phyloP scores from a whole-genome alignment of 2,888 invertebrate genomes.

The Phortica magna region DNA sequence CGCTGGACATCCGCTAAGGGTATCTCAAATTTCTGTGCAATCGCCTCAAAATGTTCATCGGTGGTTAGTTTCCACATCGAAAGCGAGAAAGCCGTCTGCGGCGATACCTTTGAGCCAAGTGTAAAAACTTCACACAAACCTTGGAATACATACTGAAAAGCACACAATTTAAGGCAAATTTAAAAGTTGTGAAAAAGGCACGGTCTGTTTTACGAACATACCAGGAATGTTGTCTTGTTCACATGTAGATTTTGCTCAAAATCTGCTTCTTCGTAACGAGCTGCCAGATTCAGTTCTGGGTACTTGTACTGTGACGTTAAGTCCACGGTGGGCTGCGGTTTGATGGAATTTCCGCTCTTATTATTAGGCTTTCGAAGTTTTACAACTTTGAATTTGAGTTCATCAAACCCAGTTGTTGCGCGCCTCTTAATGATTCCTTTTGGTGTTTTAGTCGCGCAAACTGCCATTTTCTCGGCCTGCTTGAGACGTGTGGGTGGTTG shows the following conservation, averaged over 20 bases:
- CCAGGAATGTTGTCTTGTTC: conserved; percentile 72
- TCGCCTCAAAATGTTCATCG: conserved; percentile 76
- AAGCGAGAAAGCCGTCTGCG: conserved; percentile 71
- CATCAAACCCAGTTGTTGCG: too few relatives aligned
- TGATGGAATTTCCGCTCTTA: background rate
- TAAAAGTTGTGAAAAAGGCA: conserved; percentile 22
- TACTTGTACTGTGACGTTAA: conserved; percentile 47
- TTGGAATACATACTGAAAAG: conserved; percentile 50
- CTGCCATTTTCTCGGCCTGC: too few relatives aligned
- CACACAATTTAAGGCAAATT: conserved; percentile 43
- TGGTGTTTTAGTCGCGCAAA: too few relatives aligned
- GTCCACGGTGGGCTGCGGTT: conserved; percentile 32
- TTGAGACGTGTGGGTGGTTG: too few relatives aligned
- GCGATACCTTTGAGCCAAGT: conserved; percentile 50
- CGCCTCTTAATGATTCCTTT: too few relatives aligned
- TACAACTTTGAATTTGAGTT: background rate
- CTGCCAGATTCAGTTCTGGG: conserved; percentile 69
- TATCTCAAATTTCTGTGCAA: conserved; percentile 72
- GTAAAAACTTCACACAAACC: conserved; percentile 29
- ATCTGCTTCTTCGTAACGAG: conserved; percentile 65
- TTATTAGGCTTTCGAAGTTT: background rate
- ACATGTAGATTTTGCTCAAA: conserved; percentile 73
- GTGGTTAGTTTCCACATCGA: conserved; percentile 76
- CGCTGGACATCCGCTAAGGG: conserved; percentile 70
- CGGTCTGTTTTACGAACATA: conserved; percentile 42